Evolutionary conservation across 2,797 vertebrate genomes (phyloP), one percentile per base, ranked within the genome.

Genomic region (Acanthornis magna): DNA sequence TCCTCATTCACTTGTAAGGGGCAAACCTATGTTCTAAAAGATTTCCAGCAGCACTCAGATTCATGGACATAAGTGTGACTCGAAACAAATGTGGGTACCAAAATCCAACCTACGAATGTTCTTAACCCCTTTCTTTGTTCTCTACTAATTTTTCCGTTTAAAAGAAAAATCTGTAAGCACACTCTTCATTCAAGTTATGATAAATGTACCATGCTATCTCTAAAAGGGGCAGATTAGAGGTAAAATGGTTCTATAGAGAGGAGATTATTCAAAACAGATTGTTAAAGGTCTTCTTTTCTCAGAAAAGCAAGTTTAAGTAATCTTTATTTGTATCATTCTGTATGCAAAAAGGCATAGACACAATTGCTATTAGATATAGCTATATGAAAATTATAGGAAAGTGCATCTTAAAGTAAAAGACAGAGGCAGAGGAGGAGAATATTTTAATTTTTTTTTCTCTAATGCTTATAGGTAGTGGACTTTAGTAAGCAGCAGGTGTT

Each of bases 401-500:
- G 9, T 50, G 8, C 11, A 71, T 42, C 15, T 78, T 71, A 80
- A 86, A 91, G 66, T 85, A 77, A 91, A 86, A 86, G 40, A 53
- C 9, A 53, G 21, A 85, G 13, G 26, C 11, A 95, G 67, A 70
- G 17, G 14, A 65, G 15, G 4, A 54, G 4, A 85, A n/a, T n/a
- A 23, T 57, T 86, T 79, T 82, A 14, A n/a, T 73, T 34, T 14
- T 38, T 79, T 89, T 76, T 89, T 48, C 27, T 70, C 19, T 55
- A 62, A 42, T 74, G 30, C n/a, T 72, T 61, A 54, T 73, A 80
- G 8, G 11, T 36, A 60, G 29, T 55, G 48, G 53, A 65, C 80
- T 94, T 91, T 10, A 93, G n/a, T n/a, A 92, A 89, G 47, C 60
- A 82, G 72, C 50, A 95, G 91, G 66, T 89, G 63, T 93, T 93